Evolutionary conservation across 1,140 invertebrate genomes (phyloP).

Genomic region (Drosophila serrata): DNA sequence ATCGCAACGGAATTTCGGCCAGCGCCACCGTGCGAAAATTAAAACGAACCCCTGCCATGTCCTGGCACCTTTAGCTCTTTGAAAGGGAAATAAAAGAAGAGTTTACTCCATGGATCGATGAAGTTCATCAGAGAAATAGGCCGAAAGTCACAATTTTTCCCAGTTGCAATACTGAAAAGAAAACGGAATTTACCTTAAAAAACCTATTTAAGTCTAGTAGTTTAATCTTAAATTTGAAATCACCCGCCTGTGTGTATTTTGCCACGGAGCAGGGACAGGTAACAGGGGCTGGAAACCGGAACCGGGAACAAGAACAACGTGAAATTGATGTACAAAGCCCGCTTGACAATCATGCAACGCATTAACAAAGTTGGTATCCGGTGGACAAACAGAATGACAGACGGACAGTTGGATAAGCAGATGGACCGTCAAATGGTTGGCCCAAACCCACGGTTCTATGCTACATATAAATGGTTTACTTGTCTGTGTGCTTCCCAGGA

Average conservation of each 20-base stretch:
- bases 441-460: background rate
- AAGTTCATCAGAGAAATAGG: background rate
- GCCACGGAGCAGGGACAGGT: background rate
- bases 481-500: background rate
- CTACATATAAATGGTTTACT: background rate
- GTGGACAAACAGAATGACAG: constrained; percentile 30
- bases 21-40: background rate
- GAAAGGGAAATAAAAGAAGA: background rate
- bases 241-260: background rate
- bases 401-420: constrained; percentile 22
- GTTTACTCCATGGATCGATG: constrained; percentile 1
- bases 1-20: constrained; percentile 40
- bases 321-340: constrained; percentile 18
- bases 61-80: background rate
- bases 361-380: constrained; percentile 18
- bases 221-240: background rate
- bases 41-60: background rate
- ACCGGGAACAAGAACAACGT: background rate
- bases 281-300: background rate
- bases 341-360: constrained; percentile 2
- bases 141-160: background rate
- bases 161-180: background rate
- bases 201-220: background rate
- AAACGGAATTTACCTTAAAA: too few relatives aligned
- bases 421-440: constrained; percentile 33